These are phyloP conservation scores for Oreortyx pictus DNA, from an alignment of 2,797 vertebrate genomes.

Conservation along the genomic window DNA sequence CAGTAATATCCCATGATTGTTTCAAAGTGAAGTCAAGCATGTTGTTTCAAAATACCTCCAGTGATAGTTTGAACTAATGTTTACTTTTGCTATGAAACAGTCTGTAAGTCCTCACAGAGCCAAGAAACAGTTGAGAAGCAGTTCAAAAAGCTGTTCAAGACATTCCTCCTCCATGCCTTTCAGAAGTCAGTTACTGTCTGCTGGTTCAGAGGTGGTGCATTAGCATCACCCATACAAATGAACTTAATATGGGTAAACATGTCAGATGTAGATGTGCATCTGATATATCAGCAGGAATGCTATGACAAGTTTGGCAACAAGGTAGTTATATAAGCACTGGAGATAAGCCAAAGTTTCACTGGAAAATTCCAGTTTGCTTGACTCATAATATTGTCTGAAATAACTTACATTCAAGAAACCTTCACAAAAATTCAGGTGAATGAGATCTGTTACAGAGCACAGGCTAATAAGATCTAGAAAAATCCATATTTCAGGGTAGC, in stretches of 20 bases:
- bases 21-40: neutral
- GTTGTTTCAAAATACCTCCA: neutral
- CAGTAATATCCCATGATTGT: neutral
- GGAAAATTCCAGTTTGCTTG: constrained; percentile 8
- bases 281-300: neutral
- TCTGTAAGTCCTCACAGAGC: neutral
- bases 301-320: neutral
- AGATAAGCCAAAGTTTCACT: neutral
- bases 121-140: constrained; percentile 19
- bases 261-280: neutral
- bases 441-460: neutral
- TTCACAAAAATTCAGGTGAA: neutral
- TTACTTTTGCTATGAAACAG: constrained; percentile 44
- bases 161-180: neutral
- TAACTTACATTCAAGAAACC: neutral
- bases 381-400: neutral
- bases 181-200: constrained; percentile 13
- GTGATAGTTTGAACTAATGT: neutral
- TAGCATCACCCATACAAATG: neutral
- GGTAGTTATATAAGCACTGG: neutral
- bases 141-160: constrained; percentile 2
- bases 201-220: neutral
- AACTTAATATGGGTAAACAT: constrained; percentile 19
- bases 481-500: neutral
- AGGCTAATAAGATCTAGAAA: neutral